phyloP scores from a whole-genome alignment of 2,797 vertebrate genomes.

The Diceros bicornis region DNA sequence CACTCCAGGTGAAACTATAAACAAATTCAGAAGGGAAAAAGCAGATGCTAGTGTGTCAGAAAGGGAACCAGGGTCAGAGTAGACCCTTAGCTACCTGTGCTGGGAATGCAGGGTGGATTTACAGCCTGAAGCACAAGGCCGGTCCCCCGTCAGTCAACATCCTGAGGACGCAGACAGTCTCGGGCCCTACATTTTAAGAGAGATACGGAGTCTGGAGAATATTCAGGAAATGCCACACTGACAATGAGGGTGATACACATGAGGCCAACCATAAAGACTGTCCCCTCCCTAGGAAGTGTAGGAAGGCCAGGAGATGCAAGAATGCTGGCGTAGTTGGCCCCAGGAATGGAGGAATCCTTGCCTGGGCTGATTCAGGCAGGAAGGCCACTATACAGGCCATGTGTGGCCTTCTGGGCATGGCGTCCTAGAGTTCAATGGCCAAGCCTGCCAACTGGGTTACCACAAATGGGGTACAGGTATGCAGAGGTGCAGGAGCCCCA shows the following conservation, averaged over 20 bases:
- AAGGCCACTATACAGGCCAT: neutral
- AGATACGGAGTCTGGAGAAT: neutral
- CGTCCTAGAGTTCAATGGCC: neutral
- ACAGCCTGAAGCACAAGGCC: neutral
- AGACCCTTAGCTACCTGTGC: neutral
- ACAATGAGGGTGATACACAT: neutral
- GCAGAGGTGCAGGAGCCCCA: neutral
- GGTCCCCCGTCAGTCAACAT: neutral
- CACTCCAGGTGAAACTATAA: neutral
- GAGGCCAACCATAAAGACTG: neutral
- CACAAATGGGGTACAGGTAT: neutral
- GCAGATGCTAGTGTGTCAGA: neutral
- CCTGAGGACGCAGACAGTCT: neutral
- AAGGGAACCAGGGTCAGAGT: neutral
- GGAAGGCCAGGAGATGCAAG: neutral
- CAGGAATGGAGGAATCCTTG: neutral
- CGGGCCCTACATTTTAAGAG: neutral
- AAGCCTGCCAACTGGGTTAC: neutral
- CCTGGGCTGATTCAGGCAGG: neutral
- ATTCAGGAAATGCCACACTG: neutral
- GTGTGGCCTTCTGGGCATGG: neutral
- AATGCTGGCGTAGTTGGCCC: neutral
- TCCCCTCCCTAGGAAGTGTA: neutral
- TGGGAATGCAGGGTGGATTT: neutral
- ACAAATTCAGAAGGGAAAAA: slow-evolving; percentile 21